Evolutionary conservation across 2,797 vertebrate species (phyloP).

Genomic region (Furcifer pardalis): DNA sequence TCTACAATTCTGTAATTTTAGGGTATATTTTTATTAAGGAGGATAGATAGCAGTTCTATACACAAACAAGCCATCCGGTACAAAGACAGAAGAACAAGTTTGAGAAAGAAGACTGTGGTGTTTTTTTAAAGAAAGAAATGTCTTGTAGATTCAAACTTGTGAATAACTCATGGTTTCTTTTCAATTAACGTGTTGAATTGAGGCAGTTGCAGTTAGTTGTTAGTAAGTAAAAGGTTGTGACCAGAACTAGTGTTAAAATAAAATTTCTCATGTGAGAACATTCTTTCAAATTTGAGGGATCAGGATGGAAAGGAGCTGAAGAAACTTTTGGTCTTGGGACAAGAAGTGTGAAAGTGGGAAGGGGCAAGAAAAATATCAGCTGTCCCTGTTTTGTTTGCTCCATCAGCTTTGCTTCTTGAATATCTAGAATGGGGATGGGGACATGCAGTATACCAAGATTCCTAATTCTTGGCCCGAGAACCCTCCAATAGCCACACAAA

Average conservation of each 20-base stretch:
- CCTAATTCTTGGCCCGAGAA: no score
- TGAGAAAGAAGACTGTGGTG: no score
- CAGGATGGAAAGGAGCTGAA: neutral
- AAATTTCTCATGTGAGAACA: neutral
- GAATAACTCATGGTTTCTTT: no score
- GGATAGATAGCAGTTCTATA: neutral
- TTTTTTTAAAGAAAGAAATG: neutral
- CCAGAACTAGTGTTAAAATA: neutral
- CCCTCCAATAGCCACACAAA: no score
- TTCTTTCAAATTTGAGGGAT: neutral
- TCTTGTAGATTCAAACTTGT: neutral
- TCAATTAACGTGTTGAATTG: neutral
- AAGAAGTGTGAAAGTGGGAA: neutral
- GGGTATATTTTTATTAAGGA: neutral
- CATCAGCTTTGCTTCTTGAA: neutral
- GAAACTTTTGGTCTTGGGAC: neutral
- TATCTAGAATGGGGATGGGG: neutral
- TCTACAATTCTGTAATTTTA: neutral
- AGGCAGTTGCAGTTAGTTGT: neutral
- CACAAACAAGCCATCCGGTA: neutral
- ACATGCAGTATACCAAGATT: no score
- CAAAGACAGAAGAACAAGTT: neutral
- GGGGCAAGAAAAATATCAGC: neutral
- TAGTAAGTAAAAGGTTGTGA: neutral
- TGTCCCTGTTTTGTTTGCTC: neutral